phyloP scores from a whole-genome alignment of 2,888 invertebrate genomes.

The Anaspis maculata region DNA sequence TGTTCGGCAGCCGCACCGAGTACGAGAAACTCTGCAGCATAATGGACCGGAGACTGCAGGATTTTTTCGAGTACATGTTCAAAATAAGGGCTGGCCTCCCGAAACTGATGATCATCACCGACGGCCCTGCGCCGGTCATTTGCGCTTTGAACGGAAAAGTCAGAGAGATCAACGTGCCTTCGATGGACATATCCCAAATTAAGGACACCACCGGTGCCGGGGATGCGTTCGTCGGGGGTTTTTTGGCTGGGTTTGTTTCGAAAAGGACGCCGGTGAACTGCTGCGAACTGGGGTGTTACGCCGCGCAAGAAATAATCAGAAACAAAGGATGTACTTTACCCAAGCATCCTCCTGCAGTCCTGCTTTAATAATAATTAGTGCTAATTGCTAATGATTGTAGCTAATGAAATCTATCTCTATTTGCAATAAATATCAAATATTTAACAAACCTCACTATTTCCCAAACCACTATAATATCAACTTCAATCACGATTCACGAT shows the following conservation, averaged over 20 bases:
- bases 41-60: conserved; percentile 20
- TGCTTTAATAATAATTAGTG: conserved; percentile 3
- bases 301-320: conserved; percentile 44
- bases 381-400: conserved; percentile 2
- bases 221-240: conserved; percentile 53
- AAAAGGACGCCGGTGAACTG: conserved; percentile 40
- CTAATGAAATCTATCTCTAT: conserved; percentile 2
- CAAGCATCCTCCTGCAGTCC: conserved; percentile 5
- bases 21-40: conserved; percentile 41
- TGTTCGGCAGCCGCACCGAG: conserved; percentile 52
- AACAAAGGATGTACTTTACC: conserved; percentile 46
- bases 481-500: too few species aligned
- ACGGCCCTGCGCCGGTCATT: conserved; percentile 49
- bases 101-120: conserved; percentile 55
- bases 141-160: conserved; percentile 34
- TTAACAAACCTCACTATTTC: too few species aligned
- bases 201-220: conserved; percentile 54
- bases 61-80: too few species aligned
- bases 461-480: too few species aligned
- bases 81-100: conserved; percentile 22
- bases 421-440: too few species aligned
- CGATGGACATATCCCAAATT: conserved; percentile 37
- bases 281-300: conserved; percentile 40
- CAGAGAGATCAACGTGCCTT: conserved; percentile 34
- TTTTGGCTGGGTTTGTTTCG: conserved; percentile 44